These are phyloP conservation scores for Diglossa cyanea DNA, from an alignment of 2,797 vertebrate genomes.

Conservation along the genomic window DNA sequence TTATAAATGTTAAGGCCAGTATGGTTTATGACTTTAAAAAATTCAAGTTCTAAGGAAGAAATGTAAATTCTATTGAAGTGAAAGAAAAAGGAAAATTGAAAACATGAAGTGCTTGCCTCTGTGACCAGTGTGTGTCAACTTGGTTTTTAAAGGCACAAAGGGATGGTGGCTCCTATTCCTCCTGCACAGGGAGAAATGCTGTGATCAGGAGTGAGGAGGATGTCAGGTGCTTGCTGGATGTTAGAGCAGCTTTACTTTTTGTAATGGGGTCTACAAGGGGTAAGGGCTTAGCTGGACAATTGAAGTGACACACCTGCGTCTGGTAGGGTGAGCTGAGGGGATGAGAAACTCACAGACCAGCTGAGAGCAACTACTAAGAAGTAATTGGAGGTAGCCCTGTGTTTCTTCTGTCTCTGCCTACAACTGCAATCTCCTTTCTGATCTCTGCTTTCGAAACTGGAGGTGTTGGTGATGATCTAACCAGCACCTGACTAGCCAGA, in stretches of 20 bases:
- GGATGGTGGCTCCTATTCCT: background rate
- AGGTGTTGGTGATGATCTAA: slow-evolving; percentile 41
- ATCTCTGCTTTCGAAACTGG: slow-evolving; percentile 29
- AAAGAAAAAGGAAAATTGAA: background rate
- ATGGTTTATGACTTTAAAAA: background rate
- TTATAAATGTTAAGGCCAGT: background rate
- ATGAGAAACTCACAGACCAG: background rate
- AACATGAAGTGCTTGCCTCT: background rate
- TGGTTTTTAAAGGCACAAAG: no score
- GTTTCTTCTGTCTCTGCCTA: background rate
- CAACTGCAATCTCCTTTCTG: background rate
- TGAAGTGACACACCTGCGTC: background rate
- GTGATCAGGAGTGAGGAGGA: background rate
- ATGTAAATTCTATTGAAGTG: background rate
- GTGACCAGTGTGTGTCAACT: fast-evolving
- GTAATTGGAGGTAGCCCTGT: background rate
- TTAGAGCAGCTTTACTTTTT: background rate
- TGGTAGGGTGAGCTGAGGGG: background rate
- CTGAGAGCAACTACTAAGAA: background rate
- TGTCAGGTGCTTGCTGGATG: background rate
- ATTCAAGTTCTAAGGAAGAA: background rate
- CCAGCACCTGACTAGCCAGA: background rate
- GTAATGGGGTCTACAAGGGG: background rate
- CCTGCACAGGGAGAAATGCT: background rate
- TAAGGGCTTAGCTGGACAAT: background rate